Evolutionary conservation across 2,888 invertebrate genomes (phyloP).

Genomic region (Drosophila cognata): DNA sequence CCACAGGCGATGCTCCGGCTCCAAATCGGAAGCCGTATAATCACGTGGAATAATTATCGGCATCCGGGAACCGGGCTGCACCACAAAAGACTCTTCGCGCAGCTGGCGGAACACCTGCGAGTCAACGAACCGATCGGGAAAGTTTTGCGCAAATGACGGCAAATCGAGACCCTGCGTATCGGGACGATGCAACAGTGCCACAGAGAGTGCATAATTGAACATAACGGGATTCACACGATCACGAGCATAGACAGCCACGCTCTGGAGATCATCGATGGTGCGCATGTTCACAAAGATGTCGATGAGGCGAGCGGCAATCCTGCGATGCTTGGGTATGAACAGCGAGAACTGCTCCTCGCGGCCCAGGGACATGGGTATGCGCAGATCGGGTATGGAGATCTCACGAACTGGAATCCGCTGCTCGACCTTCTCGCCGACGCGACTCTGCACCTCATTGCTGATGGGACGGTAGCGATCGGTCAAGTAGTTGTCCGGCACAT

Average conservation of each 20-base stretch:
- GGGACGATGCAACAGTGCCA: slow-evolving; percentile 89
- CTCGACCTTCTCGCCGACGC: slow-evolving; percentile 87
- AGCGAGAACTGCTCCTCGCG: slow-evolving; percentile 89
- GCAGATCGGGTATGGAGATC: slow-evolving; percentile 88
- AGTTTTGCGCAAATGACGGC: slow-evolving; percentile 88
- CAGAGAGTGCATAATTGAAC: slow-evolving; percentile 92
- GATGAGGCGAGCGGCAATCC: slow-evolving; percentile 88
- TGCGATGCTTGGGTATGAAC: slow-evolving; percentile 89
- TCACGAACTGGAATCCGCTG: slow-evolving; percentile 87
- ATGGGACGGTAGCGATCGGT: slow-evolving; percentile 86
- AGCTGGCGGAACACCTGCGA: slow-evolving; percentile 87
- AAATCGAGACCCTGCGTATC: slow-evolving; percentile 88
- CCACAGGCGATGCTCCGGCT: slow-evolving; percentile 90
- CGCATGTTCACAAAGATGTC: slow-evolving; percentile 90
- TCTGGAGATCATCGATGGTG: slow-evolving; percentile 89
- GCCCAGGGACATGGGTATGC: slow-evolving; percentile 87
- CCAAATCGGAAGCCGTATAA: slow-evolving; percentile 90
- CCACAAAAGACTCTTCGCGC: slow-evolving; percentile 87
- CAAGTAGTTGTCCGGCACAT: slow-evolving; percentile 88
- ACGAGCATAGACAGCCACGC: slow-evolving; percentile 89
- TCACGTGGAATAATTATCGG: slow-evolving; percentile 87
- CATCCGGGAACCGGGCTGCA: slow-evolving; percentile 88
- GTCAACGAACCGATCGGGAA: slow-evolving; percentile 89
- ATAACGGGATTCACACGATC: slow-evolving; percentile 92
- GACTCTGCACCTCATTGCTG: slow-evolving; percentile 86